Conservation (phyloP, 2,797 vertebrate species). For the Brachyalestes nurse region DNA sequence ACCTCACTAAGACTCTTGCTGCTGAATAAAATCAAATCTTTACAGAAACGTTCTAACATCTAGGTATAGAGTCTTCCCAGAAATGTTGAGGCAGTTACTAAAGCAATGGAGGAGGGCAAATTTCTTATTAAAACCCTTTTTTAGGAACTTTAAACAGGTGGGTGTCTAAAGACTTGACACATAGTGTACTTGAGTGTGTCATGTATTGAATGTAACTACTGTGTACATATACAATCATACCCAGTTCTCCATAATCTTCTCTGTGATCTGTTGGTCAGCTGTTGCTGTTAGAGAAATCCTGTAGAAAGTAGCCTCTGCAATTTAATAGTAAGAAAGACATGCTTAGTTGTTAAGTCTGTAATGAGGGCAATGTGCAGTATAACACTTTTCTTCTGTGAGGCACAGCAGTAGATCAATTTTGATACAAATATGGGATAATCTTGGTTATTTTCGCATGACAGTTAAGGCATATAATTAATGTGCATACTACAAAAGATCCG, state of each 20-base stretch:
- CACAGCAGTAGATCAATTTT: constrained; percentile 69
- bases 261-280: constrained; percentile 62
- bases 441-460: background rate
- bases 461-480: background rate
- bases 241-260: constrained; percentile 79
- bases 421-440: background rate
- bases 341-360: constrained; percentile 6
- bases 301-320: constrained; percentile 87
- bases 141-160: background rate
- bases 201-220: background rate
- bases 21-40: background rate
- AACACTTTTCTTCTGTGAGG: constrained; percentile 52
- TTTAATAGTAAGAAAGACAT: constrained; percentile 55
- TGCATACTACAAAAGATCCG: background rate
- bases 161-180: background rate
- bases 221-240: constrained; percentile 70
- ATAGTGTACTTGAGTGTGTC: background rate
- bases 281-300: constrained; percentile 79
- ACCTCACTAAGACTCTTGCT: no score
- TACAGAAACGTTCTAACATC: background rate
- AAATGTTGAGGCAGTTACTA: background rate
- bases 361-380: background rate
- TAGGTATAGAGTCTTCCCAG: no score
- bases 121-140: background rate
- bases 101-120: background rate